Conservation (phyloP, 2,888 invertebrate genomes). For the Candidula unifasciata region DNA sequence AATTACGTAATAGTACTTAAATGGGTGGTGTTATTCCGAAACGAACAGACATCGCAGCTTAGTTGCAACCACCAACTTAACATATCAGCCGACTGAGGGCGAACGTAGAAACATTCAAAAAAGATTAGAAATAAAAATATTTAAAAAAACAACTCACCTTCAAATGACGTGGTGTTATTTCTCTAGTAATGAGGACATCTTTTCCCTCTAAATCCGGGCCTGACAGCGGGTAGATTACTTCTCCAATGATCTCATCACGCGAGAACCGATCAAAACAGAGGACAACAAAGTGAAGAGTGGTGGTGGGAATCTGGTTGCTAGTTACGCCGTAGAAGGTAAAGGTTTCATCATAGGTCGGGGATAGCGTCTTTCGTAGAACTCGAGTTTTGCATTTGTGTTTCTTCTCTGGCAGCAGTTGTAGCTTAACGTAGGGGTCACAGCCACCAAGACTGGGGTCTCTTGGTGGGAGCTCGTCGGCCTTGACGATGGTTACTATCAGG, state of each 20-base stretch:
- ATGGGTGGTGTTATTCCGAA: too few species aligned
- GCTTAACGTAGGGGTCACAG: constrained; percentile 97
- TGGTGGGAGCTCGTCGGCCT: constrained; percentile 90
- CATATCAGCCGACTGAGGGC: too few species aligned
- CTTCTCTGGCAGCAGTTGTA: constrained; percentile 97
- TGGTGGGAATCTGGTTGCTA: constrained; percentile 87
- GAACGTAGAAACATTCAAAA: too few species aligned
- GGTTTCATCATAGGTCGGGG: constrained; percentile 98
- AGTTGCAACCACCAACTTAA: too few species aligned
- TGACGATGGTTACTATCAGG: constrained; percentile 92
- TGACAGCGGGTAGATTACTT: constrained; percentile 86
- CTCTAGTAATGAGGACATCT: constrained; percentile 81
- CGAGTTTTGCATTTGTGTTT: constrained; percentile 98
- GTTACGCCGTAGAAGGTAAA: constrained; percentile 95
- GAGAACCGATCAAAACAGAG: constrained; percentile 94
- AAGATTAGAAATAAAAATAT: too few species aligned
- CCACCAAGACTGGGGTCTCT: constrained; percentile 89
- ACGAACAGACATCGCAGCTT: too few species aligned
- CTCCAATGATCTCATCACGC: constrained; percentile 98
- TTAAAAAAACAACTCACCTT: constrained; percentile 84
- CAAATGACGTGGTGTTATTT: constrained; percentile 93
- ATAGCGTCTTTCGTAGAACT: constrained; percentile 95
- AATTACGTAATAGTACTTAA: too few species aligned
- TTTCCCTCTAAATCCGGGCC: constrained; percentile 78
- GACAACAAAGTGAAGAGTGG: constrained; percentile 85